A percentile compares a stretch with the other conserved stretches of the same genome.
phyloP scores from a whole-genome alignment of 2,797 vertebrate genomes.

The Hozukius guyotensis region DNA sequence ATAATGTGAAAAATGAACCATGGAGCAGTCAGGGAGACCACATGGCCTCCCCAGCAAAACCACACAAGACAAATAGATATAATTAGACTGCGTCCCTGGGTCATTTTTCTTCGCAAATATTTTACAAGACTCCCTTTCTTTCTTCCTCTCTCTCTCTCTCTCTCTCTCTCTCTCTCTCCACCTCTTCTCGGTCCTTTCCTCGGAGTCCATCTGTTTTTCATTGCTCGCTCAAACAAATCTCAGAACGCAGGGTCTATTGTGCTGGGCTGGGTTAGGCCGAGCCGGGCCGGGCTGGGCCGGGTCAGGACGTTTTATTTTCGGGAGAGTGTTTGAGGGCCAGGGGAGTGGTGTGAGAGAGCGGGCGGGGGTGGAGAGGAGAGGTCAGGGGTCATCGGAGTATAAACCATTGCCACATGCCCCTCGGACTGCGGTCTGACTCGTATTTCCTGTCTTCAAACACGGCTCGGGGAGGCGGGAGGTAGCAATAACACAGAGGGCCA shows the following conservation, averaged over 20 bases:
- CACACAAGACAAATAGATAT: constrained; percentile 85
- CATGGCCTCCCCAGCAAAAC: constrained; percentile 77
- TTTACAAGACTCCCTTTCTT: constrained; percentile 86
- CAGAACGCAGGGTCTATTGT: constrained; percentile 68
- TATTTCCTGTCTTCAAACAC: constrained; percentile 93
- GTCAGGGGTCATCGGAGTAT: constrained; percentile 81
- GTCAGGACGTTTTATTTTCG: constrained; percentile 68
- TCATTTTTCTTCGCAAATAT: constrained; percentile 91
- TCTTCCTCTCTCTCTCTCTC: constrained; percentile 60
- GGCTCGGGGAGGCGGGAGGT: constrained; percentile 79
- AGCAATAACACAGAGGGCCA: constrained; percentile 84
- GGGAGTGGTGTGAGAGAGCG: constrained; percentile 80
- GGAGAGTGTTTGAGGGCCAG: constrained; percentile 76
- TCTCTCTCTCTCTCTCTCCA: constrained; percentile 54
- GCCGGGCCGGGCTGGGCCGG: constrained; percentile 58
- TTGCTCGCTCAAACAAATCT: constrained; percentile 84
- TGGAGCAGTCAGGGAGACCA: constrained; percentile 76
- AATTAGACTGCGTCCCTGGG: constrained; percentile 83
- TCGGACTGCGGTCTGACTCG: constrained; percentile 88
- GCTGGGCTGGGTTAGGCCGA: constrained; percentile 55
- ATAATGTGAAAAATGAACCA: constrained; percentile 84
- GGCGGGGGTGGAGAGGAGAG: constrained; percentile 74
- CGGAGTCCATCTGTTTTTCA: constrained; percentile 87
- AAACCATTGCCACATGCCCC: constrained; percentile 92
- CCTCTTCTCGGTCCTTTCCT: constrained; percentile 70